A percentile compares a stretch with the other conserved stretches of the same genome.
phyloP scores from a whole-genome alignment of 2,113 vertebrate genomes.

The Aspidoscelis tigris region DNA sequence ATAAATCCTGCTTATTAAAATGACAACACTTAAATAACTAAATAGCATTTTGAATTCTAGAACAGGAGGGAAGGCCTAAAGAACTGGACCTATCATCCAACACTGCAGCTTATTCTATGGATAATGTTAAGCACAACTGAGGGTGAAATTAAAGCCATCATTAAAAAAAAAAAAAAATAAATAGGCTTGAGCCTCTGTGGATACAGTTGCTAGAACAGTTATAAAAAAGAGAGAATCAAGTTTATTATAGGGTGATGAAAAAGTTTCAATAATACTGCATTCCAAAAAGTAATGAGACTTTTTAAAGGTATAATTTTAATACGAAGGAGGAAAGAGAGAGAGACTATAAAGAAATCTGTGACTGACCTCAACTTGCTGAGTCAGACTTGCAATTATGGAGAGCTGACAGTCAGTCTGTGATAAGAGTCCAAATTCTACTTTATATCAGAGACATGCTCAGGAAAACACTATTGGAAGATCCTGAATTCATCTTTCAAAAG shows the following conservation, averaged over 20 bases:
- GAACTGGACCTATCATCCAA: background rate
- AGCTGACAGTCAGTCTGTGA: background rate
- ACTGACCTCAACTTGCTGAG: background rate
- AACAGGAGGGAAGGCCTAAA: background rate
- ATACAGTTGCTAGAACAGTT: background rate
- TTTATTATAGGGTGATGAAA: background rate
- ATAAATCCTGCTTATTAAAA: too few relatives aligned
- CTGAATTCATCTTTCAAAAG: conserved; percentile 20
- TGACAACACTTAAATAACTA: too few relatives aligned
- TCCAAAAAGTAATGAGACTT: background rate
- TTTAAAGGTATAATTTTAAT: background rate
- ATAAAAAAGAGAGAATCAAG: background rate
- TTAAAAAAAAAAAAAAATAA: background rate
- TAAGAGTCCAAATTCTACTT: conserved; percentile 6
- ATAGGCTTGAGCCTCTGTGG: background rate
- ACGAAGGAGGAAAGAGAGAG: background rate
- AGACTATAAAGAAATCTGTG: background rate
- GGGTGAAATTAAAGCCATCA: background rate
- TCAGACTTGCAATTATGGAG: conserved; percentile 14
- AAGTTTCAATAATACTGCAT: background rate
- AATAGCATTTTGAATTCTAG: background rate
- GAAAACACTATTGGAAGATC: background rate
- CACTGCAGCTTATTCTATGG: background rate
- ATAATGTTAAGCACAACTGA: background rate
- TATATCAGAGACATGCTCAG: background rate